These are phyloP conservation scores for Callyntrura sp. DNA, from an alignment of 2,888 invertebrate species.

Conservation along the genomic window DNA sequence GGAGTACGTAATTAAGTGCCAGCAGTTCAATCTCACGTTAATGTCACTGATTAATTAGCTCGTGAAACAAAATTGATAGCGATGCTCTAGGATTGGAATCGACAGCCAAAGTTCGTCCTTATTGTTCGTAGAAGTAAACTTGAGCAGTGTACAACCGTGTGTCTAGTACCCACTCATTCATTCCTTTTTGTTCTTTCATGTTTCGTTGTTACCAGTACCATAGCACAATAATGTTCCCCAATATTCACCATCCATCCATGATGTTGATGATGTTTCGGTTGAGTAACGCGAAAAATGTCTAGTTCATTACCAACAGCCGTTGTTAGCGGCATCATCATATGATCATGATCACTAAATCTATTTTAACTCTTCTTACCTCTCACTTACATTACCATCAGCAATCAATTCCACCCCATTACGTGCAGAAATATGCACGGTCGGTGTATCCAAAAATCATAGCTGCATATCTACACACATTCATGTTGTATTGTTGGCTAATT, in stretches of 20 bases:
- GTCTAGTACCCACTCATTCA: slow-evolving; percentile 31
- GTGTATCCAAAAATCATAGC: slow-evolving; percentile 30
- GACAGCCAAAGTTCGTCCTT: not conserved
- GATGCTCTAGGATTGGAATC: slow-evolving; percentile 10
- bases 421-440: slow-evolving; percentile 12
- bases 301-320: slow-evolving; percentile 71
- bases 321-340: not conserved
- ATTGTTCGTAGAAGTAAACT: no score
- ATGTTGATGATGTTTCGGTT: slow-evolving; percentile 51
- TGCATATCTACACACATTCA: not conserved
- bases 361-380: slow-evolving; percentile 37
- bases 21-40: slow-evolving; percentile 26
- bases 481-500: slow-evolving; percentile 20
- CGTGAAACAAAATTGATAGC: slow-evolving; percentile 20
- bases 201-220: slow-evolving; percentile 8
- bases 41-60: slow-evolving; percentile 43
- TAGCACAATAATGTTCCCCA: not conserved
- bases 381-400: slow-evolving; percentile 34
- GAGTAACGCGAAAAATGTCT: slow-evolving; percentile 61
- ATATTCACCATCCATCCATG: not conserved
- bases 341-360: slow-evolving; percentile 9
- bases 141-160: no score
- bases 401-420: slow-evolving; percentile 41
- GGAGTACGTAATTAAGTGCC: slow-evolving; percentile 44
- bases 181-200: not conserved